Base-by-base conservation (phyloP, 2,888 invertebrate species). In the Hermaeophaga mercurialis region DNA sequence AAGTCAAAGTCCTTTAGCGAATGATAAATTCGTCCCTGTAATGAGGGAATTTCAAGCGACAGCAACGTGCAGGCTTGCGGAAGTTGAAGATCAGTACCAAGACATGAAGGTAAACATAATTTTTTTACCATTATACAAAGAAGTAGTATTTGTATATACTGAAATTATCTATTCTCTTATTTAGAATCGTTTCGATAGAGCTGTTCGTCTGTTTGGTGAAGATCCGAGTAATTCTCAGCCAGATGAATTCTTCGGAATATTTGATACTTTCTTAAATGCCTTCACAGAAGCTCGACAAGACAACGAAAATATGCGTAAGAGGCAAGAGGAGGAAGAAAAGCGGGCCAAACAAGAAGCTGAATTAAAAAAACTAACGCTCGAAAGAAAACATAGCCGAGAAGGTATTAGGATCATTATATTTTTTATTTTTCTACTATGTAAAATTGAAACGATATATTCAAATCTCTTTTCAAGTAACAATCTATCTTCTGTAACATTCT, bases 31-130 rank as follows among this genome's bases (percentile, higher is more conserved):
- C 80, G 83, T 95, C 59, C 89, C 92, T 0, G 94, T 95, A 19
- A 96, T 96, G 94, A 83, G 92, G 62, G 96, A 96, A 75, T 96
- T 97, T 80, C 90, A 94, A 73, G 91, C 94, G 0, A 90, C 92
- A 62, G 95, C 96, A 0, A 90, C 93, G 0, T 94, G 94, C 74
- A 85, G 93, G 68, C 88, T 95, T 70, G 92, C 94, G 1, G 95
- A 96, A 77, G 84, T 96, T 4, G 95, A 96, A 74, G 95, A 96
- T 71, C 84, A 91, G 57, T 94, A 91, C 80, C 90, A 91, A 78
- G 95, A 96, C 74, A 96, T 96, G 96, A 96, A 95, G 80, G 90
- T 90, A 34, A 83, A 5, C 11, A 7, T 8, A 8, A 26, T 4
- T 31, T 11, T 12, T 8, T 9, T 3, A 4, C 31, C 9, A 31